Base-by-base conservation (phyloP, 2,797 vertebrate genomes). In the Neosilurus hyrtlii region DNA sequence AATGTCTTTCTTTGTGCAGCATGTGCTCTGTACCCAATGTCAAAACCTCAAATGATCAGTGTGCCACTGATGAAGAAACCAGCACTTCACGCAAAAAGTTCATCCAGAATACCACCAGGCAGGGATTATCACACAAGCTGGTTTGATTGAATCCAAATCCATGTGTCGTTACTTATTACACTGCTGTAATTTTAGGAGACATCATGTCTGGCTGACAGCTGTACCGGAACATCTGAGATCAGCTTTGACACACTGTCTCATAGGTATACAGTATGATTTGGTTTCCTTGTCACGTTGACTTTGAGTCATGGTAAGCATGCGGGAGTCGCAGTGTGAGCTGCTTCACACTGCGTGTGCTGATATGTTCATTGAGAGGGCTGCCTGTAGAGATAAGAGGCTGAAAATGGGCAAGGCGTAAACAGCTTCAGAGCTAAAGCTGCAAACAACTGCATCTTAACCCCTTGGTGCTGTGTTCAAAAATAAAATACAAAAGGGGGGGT, bases 381-480 rank as follows among this genome's bases (percentile, higher is more conserved):
- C 81, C 85, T 86, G 77, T 86, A 71, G 79, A 88, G 86, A 88
- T 88, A 87, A 88, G 86, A 87, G 83, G 66, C 71, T 80, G 83
- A 80, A 87, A 87, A 86, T 82, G 78, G 80, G 83, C 83, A 73
- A 16, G 49, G 63, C 72, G 74, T 86, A 81, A 87, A 86, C 81
- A 82, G 81, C 35, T 68, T 75, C 43, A 9, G 76, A 67, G 43
- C 68, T 85, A 79, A 85, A 79, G 71, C 62, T 54, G 37, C 24
- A 79, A 79, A 80, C 80, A 66, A 71, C 35, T 72, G 37, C 18
- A 4, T 63, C 77, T 82, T 67, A 52, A 52, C 63, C 20, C 37
- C 30, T 20, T 65, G 62, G 9, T 51, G 61, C 14, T 49, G 43
- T 18, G 12, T 43, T 72, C 30, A 62, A 72, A 78, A 81, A 71